Evolutionary conservation across 1,140 invertebrate genomes (phyloP).

Genomic region (Oreohelix idahoensis): DNA sequence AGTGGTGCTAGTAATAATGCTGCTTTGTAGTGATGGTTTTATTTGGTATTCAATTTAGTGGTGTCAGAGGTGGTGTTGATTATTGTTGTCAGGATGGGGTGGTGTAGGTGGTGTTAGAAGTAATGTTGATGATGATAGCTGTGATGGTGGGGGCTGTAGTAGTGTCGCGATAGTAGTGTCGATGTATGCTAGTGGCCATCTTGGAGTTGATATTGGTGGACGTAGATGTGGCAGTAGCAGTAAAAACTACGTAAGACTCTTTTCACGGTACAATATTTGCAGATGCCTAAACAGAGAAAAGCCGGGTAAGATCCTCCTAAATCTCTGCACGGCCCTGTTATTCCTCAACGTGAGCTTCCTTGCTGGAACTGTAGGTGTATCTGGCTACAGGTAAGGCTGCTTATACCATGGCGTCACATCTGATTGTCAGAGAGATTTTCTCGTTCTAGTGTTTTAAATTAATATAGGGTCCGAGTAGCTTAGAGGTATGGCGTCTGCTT

Average conservation of each 20-base stretch:
- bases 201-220: no score
- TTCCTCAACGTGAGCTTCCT: slow-evolving; percentile 75
- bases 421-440: no score
- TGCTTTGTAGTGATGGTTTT: no score
- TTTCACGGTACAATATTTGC: not conserved
- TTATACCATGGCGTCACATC: no score
- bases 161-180: not conserved
- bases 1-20: no score
- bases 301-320: slow-evolving; percentile 76
- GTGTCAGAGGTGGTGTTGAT: no score
- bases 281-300: slow-evolving; percentile 68
- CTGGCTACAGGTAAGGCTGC: slow-evolving; percentile 40
- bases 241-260: not conserved
- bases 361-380: slow-evolving; percentile 64
- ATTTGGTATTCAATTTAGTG: no score
- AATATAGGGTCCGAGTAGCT: no score
- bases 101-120: not conserved
- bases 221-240: not conserved
- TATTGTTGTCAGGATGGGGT: no score
- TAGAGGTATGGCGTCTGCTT: no score
- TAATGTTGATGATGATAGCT: not conserved
- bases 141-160: not conserved
- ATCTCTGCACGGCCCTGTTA: slow-evolving; percentile 75
- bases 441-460: no score
- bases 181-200: not conserved